Percentiles rank a stretch among this genome's conserved stretches.
Evolutionary conservation across 2,797 vertebrate species (phyloP).

Genomic region (Xyrichtys novacula): DNA sequence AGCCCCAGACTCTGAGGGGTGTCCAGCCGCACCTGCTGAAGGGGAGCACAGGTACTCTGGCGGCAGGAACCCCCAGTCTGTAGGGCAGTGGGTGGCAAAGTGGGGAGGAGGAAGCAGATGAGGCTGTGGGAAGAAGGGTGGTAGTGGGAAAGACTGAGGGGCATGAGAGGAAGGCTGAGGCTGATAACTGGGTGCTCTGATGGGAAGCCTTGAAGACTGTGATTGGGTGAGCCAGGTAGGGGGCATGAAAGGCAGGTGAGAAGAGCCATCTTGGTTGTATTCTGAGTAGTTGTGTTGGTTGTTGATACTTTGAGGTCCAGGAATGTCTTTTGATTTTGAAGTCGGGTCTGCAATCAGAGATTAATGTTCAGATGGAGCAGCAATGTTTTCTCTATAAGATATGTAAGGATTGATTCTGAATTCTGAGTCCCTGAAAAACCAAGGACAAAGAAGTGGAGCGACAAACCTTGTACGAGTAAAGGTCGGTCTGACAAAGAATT

Average conservation of each 20-base stretch:
- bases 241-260: constrained; percentile 10
- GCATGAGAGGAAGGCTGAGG: constrained; percentile 16
- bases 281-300: constrained; percentile 20
- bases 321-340: constrained; percentile 18
- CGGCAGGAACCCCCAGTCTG: constrained; percentile 31
- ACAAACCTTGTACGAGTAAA: constrained; percentile 53
- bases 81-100: constrained; percentile 9
- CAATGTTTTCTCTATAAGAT: neutral
- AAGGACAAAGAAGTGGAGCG: neutral
- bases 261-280: constrained; percentile 34
- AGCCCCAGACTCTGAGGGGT: constrained; percentile 18
- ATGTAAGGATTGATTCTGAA: no score
- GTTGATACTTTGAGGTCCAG: constrained; percentile 11
- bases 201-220: constrained; percentile 31
- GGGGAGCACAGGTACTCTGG: constrained; percentile 28
- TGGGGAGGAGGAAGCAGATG: constrained; percentile 40
- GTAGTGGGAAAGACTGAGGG: constrained; percentile 15
- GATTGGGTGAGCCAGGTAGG: constrained; percentile 62
- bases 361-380: neutral
- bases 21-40: constrained; percentile 28
- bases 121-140: constrained; percentile 27
- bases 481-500: constrained; percentile 20
- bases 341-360: constrained; percentile 44
- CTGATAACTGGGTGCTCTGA: constrained; percentile 25
- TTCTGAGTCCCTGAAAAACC: no score